Base-by-base conservation (phyloP, 1,140 invertebrate species). In the Drosophila auraria region DNA sequence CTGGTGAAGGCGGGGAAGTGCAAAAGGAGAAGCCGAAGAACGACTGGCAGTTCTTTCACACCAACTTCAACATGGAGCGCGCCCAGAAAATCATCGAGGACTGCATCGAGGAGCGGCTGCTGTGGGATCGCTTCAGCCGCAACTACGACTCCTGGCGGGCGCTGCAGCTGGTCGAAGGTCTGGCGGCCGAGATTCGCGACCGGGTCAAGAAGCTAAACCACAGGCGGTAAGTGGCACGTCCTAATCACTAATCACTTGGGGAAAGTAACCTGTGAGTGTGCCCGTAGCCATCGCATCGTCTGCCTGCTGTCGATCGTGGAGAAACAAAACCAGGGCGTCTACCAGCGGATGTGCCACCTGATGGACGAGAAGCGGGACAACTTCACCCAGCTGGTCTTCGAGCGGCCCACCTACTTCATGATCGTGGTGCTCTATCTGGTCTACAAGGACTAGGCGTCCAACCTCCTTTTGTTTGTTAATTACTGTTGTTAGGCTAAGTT, bases 61-160 rank as follows among this genome's bases (percentile, higher is more conserved):
- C 87, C 64, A 92, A 93, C 80, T 93, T 93, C 63, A 93, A 86
- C 70, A 93, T 93, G 92, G 92, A 93, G 79, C 70, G 83, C 71
- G 87, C 87, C 50, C 81, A 82, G 23, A 93, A 93, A 78, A 73
- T 93, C 30, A 92, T 93, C 25, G 92, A 91, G 57, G 68, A 84
- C 56, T 87, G 87, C 65, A 93, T 93, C 49, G 92, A 93, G 65
- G 92, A 93, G 78, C 84, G 92, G 65, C 71, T 93, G 69, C 72
- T 86, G 23, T 93, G 92, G 92, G 92, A 93, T 82, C 87, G 92
- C 5, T 92, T 92, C 33, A 92, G 90, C 51, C 92, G 92, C 59
- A 91, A 82, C 42, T 93, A 90, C 56, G 92, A 93, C 60, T 92
- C 92, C 8, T 93, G 92, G 92, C 87, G 91, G 9, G 89, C 92